These are phyloP conservation scores for Hyles lineata DNA, from an alignment of 2,888 invertebrate genomes.

Conservation along the genomic window DNA sequence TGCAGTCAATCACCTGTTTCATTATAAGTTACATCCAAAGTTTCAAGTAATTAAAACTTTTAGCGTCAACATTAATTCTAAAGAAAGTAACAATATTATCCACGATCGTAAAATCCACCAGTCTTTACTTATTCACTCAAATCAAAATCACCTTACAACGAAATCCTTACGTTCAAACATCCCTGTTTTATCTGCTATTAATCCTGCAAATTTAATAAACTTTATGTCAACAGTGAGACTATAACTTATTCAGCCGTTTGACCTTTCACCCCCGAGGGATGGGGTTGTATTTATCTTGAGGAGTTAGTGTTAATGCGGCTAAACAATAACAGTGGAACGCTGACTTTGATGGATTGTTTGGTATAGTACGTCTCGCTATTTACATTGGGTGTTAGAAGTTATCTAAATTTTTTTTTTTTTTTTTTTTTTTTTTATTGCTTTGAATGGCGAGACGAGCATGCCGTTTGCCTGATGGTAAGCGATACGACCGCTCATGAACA, in stretches of 20 bases:
- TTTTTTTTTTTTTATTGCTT: too few relatives aligned
- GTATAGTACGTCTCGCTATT: neutral
- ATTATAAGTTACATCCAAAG: too few relatives aligned
- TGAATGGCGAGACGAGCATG: too few relatives aligned
- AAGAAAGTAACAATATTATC: too few relatives aligned
- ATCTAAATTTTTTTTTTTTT: too few relatives aligned
- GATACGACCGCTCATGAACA: too few relatives aligned
- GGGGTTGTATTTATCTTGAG: slow-evolving; percentile 27
- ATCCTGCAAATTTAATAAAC: slow-evolving; percentile 28
- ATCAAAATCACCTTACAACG: neutral
- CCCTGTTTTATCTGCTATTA: neutral
- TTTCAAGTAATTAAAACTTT: too few relatives aligned
- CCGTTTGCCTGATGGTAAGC: too few relatives aligned
- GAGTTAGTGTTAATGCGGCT: neutral
- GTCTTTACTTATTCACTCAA: too few relatives aligned
- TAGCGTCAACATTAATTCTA: too few relatives aligned
- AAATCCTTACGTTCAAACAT: neutral
- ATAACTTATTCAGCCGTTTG: slow-evolving; percentile 27
- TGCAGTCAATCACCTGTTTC: too few relatives aligned
- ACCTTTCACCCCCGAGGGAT: slow-evolving; percentile 5
- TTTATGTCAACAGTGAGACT: slow-evolving; percentile 17
- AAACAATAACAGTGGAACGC: slow-evolving; percentile 16
- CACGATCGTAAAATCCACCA: too few relatives aligned
- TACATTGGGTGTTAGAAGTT: neutral
- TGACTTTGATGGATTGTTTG: slow-evolving; percentile 4